phyloP scores from a whole-genome alignment of 2,113 vertebrate species.

The Chaenogobius annularis region DNA sequence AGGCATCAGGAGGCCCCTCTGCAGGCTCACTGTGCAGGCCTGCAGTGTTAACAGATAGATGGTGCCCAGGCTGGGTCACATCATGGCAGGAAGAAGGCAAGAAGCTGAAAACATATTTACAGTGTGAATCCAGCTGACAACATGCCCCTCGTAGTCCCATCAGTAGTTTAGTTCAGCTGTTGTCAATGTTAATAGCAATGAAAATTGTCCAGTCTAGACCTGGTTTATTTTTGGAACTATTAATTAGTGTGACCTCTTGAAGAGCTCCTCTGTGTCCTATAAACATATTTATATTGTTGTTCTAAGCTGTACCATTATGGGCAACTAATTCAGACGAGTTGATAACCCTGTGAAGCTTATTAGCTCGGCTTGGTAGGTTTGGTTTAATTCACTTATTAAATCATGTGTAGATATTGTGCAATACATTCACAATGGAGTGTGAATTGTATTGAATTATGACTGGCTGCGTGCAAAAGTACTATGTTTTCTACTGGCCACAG shows the following conservation, averaged over 20 bases:
- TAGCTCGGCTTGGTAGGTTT: not conserved
- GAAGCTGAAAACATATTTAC: constrained; percentile 53
- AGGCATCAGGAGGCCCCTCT: constrained; percentile 54
- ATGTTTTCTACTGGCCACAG: constrained; percentile 47
- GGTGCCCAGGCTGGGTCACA: constrained; percentile 60
- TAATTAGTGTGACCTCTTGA: constrained; percentile 3
- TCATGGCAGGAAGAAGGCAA: constrained; percentile 6
- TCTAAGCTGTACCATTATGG: not conserved
- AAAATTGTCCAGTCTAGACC: constrained; percentile 4
- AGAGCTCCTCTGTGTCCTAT: constrained; percentile 1
- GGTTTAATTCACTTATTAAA: not conserved
- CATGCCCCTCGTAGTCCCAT: not conserved
- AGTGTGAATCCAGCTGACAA: constrained; percentile 17
- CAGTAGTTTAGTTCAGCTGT: not conserved
- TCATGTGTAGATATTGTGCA: not conserved
- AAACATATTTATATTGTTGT: not conserved
- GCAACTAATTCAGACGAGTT: not conserved
- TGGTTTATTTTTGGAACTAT: constrained; percentile 4
- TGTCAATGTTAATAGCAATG: constrained; percentile 5
- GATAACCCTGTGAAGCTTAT: not conserved
- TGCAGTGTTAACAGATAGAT: constrained; percentile 79
- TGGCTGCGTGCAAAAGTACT: constrained; percentile 12
- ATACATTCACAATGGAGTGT: not conserved
- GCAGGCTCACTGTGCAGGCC: constrained; percentile 61
- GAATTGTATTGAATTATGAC: not conserved